Evolutionary conservation across 2,888 invertebrate species (phyloP), one percentile per base, ranked within the genome.

Genomic region (Dinocampus coccinellae): DNA sequence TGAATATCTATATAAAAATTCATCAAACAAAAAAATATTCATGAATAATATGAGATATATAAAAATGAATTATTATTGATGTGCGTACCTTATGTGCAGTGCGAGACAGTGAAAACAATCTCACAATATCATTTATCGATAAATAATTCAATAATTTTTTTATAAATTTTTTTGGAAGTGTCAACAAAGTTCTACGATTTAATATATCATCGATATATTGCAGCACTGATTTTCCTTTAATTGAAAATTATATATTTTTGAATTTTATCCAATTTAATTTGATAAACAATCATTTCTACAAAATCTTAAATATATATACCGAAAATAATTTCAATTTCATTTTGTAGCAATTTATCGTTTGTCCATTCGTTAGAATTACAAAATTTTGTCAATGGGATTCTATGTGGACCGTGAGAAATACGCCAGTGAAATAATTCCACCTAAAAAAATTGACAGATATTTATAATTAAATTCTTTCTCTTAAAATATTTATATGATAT

Each of bases 321-420:
- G 52, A 86, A 86, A 73, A 77, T 76, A 34, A 78, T 77, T 61
- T 61, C 65, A 61, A 86, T 84, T 55, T 83, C 82, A 20, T 81
- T 80, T 16, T 84, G 84, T 22, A 84, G 57, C 0, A 42, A 52
- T 69, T 78, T 81, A 20, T 84, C 79, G 1, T 72, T 68, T 11
- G 39, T 29, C 36, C 85, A 85, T 39, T 84, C 80, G 9, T 20
- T 61, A 63, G 84, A 81, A 29, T 77, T 75, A 13, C 68, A 55
- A 20, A 63, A 62, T 69, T 70, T 76, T n/a, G 80, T 72, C 10
- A 77, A 69, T 13, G 86, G 85, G 2, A 73, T 62, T 69, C 73
- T 77, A 34, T 85, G 84, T 11, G 86, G 85, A 9, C 85, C 84
- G 75, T 85, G 83, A 61, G 84, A 82, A 72, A 86, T 78, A 79